phyloP scores from a whole-genome alignment of 2,888 invertebrate species.

The Lithodes maja region DNA sequence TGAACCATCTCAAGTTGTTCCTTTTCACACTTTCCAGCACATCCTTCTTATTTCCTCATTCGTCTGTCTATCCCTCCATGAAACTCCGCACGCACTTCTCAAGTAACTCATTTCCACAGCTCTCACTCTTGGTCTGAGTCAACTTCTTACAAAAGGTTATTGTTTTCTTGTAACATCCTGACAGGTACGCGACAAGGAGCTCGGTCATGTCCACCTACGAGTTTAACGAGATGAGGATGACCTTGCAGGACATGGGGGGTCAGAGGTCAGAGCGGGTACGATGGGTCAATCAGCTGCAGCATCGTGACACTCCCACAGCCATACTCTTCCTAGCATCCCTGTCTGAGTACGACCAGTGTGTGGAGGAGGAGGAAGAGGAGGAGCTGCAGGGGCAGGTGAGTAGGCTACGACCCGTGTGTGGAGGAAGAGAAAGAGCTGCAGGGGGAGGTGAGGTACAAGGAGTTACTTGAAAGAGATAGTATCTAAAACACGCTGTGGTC shows the following conservation, averaged over 20 bases:
- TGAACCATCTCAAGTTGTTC: too few relatives aligned
- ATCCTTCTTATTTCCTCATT: too few relatives aligned
- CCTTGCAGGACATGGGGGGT: constrained; percentile 97
- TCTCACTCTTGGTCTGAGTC: too few relatives aligned
- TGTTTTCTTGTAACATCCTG: neutral
- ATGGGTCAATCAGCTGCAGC: constrained; percentile 90
- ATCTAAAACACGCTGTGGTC: too few relatives aligned
- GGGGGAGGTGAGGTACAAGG: neutral
- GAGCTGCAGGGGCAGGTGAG: neutral
- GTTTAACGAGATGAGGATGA: constrained; percentile 72
- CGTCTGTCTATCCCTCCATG: too few relatives aligned
- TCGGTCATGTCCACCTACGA: constrained; percentile 44
- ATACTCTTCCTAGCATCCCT: neutral
- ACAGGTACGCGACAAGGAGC: neutral
- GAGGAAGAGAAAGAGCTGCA: neutral
- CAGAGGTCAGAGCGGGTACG: constrained; percentile 98
- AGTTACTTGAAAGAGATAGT: too few relatives aligned
- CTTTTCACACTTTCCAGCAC: too few relatives aligned
- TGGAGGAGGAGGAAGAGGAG: constrained; percentile 83
- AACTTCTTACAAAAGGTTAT: too few relatives aligned
- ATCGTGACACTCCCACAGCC: neutral
- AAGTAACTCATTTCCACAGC: too few relatives aligned
- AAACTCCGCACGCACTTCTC: too few relatives aligned
- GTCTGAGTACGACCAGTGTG: constrained; percentile 95
- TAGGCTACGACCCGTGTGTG: neutral